Conservation (phyloP, 2,113 vertebrate genomes). For the Anarhynchus alexandrinus region DNA sequence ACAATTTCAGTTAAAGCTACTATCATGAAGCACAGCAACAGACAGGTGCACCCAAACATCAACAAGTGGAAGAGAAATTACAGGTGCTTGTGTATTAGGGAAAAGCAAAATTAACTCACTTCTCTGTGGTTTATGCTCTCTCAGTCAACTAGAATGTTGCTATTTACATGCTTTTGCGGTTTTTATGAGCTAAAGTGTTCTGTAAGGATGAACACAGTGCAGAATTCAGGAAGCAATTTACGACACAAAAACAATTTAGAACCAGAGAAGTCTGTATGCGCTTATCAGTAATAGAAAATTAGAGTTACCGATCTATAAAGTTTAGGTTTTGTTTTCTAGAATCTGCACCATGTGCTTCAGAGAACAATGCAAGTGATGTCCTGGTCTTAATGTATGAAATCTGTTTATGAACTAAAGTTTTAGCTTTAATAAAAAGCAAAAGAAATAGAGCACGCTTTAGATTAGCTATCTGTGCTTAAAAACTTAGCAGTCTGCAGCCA, state of each 20-base stretch:
- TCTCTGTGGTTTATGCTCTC: not conserved
- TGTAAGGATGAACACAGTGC: not conserved
- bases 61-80: not conserved
- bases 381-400: not conserved
- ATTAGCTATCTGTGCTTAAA: not conserved
- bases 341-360: not conserved
- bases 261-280: not conserved
- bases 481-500: not conserved
- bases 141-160: not conserved
- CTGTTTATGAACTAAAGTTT: not conserved
- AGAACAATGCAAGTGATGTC: not conserved
- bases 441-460: not conserved
- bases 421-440: not conserved
- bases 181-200: not conserved
- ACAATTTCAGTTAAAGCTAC: conserved; percentile 27
- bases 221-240: not conserved
- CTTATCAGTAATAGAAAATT: not conserved
- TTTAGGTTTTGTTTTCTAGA: not conserved
- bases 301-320: not conserved
- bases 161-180: not conserved
- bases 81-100: not conserved
- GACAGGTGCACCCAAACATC: conserved; percentile 20
- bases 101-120: not conserved
- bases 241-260: not conserved
- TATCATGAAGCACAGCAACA: not conserved